phyloP scores from a whole-genome alignment of 2,797 vertebrate genomes.

The Phoeniculus purpureus region DNA sequence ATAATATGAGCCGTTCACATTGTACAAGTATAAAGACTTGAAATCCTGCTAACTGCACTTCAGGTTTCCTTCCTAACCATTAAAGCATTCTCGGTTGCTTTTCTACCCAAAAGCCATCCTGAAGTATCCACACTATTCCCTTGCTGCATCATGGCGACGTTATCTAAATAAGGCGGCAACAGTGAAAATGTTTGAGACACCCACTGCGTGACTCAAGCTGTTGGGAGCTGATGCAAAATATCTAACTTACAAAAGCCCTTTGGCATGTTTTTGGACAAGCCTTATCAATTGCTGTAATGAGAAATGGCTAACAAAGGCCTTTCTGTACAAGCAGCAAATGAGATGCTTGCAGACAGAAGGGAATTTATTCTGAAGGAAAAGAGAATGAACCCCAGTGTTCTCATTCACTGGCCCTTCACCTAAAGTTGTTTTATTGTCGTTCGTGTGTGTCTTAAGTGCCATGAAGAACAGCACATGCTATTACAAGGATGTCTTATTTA shows the following conservation, averaged over 20 bases:
- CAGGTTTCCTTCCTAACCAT: slow-evolving; percentile 11
- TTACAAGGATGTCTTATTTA: slow-evolving; percentile 68
- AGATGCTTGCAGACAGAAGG: slow-evolving; percentile 69
- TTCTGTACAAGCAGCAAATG: slow-evolving; percentile 58
- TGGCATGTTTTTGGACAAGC: slow-evolving; percentile 67
- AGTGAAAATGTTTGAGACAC: slow-evolving; percentile 54
- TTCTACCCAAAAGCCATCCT: slow-evolving; percentile 3
- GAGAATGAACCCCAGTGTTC: slow-evolving; percentile 68
- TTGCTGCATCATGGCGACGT: not conserved
- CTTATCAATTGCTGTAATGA: slow-evolving; percentile 69
- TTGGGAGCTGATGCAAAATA: slow-evolving; percentile 55
- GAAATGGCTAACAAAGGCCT: slow-evolving; percentile 62
- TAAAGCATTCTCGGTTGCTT: slow-evolving; percentile 23
- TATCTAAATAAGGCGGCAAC: slow-evolving; percentile 60
- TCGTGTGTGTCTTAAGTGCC: slow-evolving; percentile 69
- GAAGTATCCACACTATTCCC: slow-evolving; percentile 34
- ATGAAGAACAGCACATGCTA: slow-evolving; percentile 64
- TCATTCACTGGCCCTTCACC: slow-evolving; percentile 64
- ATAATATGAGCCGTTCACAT: not conserved
- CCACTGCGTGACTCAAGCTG: slow-evolving; percentile 50
- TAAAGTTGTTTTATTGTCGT: slow-evolving; percentile 71
- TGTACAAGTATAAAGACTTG: not conserved
- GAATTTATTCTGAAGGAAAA: slow-evolving; percentile 70
- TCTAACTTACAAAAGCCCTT: slow-evolving; percentile 66
- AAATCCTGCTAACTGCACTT: slow-evolving; percentile 31